These are phyloP conservation scores for Oegoconia quadripuncta DNA, from an alignment of 2,888 invertebrate genomes.

Conservation along the genomic window DNA sequence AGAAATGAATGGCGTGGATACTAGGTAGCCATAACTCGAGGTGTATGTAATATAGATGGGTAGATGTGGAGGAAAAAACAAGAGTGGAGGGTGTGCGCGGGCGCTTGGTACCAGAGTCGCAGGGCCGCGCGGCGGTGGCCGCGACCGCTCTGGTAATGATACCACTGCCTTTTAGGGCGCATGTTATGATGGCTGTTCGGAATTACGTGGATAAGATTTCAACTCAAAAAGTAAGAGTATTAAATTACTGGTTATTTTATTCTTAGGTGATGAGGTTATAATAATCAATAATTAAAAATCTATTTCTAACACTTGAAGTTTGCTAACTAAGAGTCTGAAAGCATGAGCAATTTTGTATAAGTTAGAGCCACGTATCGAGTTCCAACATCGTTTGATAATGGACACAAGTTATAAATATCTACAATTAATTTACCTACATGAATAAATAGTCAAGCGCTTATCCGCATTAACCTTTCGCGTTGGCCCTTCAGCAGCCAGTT, in stretches of 20 bases:
- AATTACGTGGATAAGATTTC: slow-evolving; percentile 44
- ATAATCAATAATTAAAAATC: too few relatives aligned
- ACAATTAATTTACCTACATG: too few relatives aligned
- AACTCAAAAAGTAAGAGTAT: not conserved
- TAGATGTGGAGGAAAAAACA: slow-evolving; percentile 60
- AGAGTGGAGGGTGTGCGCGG: slow-evolving; percentile 45
- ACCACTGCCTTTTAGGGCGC: slow-evolving; percentile 72
- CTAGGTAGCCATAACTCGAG: slow-evolving; percentile 37
- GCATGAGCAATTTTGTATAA: too few relatives aligned
- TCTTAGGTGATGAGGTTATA: too few relatives aligned
- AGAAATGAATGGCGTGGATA: slow-evolving; percentile 13
- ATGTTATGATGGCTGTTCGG: slow-evolving; percentile 58
- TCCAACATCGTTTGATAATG: not conserved
- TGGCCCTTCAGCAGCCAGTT: slow-evolving; percentile 67
- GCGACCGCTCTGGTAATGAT: slow-evolving; percentile 49
- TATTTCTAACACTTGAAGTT: too few relatives aligned
- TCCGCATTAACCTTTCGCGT: slow-evolving; percentile 39
- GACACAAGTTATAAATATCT: too few relatives aligned
- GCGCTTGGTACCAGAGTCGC: slow-evolving; percentile 59
- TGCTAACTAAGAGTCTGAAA: too few relatives aligned
- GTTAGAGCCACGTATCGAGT: too few relatives aligned
- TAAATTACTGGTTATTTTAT: not conserved
- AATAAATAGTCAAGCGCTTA: slow-evolving; percentile 19
- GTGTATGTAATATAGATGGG: slow-evolving; percentile 32
- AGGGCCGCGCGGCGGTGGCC: slow-evolving; percentile 51